phyloP scores from a whole-genome alignment of 2,888 invertebrate genomes.

The Eubasilissa splendida region DNA sequence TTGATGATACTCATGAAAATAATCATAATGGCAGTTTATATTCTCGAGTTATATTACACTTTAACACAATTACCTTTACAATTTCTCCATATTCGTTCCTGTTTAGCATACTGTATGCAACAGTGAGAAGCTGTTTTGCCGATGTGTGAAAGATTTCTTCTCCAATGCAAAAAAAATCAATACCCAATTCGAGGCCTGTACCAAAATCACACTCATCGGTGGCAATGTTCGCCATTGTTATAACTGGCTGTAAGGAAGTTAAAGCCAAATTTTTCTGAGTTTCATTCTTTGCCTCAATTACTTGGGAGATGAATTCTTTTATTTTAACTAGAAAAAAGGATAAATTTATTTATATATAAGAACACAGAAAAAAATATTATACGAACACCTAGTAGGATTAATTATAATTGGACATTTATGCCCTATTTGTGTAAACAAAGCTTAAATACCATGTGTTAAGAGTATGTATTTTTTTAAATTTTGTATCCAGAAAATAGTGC shows the following conservation, averaged over 20 bases:
- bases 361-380: too few relatives aligned
- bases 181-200: constrained; percentile 90
- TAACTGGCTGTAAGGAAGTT: constrained; percentile 83
- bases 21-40: too few relatives aligned
- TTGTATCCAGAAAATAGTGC: too few relatives aligned
- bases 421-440: too few relatives aligned
- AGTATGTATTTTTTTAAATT: too few relatives aligned
- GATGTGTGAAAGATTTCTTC: constrained; percentile 78
- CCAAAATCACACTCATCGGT: constrained; percentile 97
- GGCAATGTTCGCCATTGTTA: constrained; percentile 90
- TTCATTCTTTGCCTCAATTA: constrained; percentile 75
- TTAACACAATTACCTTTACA: constrained; percentile 67
- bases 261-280: constrained; percentile 75
- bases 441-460: too few relatives aligned
- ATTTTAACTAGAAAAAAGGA: constrained; percentile 73
- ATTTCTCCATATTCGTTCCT: constrained; percentile 83
- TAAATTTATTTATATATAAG: background rate
- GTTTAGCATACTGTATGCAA: constrained; percentile 84
- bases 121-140: constrained; percentile 77
- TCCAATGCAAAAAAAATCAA: constrained; percentile 88
- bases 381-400: too few relatives aligned
- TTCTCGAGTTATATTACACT: constrained; percentile 1
- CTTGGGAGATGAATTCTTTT: constrained; percentile 78
- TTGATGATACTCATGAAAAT: too few relatives aligned
- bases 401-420: too few relatives aligned